These are phyloP conservation scores for Podocnemis expansa DNA, from an alignment of 2,113 vertebrate genomes.

Conservation along the genomic window DNA sequence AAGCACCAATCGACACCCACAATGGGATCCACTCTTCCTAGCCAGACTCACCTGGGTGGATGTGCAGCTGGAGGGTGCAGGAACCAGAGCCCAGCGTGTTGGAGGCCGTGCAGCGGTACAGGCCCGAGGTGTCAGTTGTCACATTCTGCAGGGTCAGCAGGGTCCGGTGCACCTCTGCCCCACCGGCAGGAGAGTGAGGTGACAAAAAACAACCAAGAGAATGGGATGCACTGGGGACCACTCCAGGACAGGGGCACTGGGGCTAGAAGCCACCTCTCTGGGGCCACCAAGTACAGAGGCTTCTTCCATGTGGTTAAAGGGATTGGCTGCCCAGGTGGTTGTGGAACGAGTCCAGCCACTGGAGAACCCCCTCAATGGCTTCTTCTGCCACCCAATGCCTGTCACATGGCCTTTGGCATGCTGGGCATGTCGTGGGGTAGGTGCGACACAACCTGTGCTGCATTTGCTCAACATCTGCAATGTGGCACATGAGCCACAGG, in stretches of 20 bases:
- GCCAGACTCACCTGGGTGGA: constrained; percentile 73
- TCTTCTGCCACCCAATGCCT: neutral
- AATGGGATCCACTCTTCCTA: neutral
- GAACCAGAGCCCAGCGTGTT: constrained; percentile 78
- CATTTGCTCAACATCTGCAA: neutral
- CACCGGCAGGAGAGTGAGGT: neutral
- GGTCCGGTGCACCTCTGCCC: neutral
- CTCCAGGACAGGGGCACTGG: neutral
- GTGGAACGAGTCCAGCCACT: neutral
- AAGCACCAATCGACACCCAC: neutral
- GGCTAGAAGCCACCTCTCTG: neutral
- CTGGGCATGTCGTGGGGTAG: neutral
- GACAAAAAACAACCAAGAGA: no score
- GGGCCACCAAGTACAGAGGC: no score
- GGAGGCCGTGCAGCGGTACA: constrained; percentile 81
- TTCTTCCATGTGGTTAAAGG: neutral
- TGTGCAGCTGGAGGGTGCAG: constrained; percentile 79
- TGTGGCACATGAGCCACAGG: neutral
- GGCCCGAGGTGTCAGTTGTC: constrained; percentile 75
- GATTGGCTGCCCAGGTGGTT: no score
- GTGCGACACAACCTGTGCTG: no score
- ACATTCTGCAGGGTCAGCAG: constrained; percentile 70
- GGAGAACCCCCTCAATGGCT: neutral
- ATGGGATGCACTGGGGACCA: neutral
- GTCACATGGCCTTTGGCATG: neutral